Evolutionary conservation across 2,113 vertebrate species (phyloP).

Genomic region (Callorhinus ursinus): DNA sequence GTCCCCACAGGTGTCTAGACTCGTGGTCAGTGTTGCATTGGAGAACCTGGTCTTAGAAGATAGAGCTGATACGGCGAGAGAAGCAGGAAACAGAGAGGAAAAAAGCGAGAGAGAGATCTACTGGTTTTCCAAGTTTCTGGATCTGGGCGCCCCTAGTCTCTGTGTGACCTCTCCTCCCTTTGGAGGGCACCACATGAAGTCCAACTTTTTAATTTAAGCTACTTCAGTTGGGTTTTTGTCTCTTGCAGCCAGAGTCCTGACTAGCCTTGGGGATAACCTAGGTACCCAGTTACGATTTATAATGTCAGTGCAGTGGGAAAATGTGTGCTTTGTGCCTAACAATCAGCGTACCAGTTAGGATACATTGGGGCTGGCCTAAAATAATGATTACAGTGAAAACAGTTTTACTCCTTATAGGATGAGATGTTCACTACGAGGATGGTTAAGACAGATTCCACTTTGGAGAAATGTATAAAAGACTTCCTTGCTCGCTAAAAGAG

Average conservation of each 20-base stretch:
- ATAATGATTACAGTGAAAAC: neutral
- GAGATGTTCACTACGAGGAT: neutral
- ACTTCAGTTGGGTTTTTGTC: neutral
- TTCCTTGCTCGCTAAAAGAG: neutral
- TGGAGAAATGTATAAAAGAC: neutral
- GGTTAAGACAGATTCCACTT: neutral
- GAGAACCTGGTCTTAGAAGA: neutral
- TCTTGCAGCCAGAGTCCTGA: neutral
- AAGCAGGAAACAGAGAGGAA: neutral
- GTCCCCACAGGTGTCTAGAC: neutral
- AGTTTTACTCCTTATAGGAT: neutral
- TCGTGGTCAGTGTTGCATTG: neutral
- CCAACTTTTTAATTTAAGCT: neutral
- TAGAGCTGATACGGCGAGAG: neutral
- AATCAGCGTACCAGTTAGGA: neutral
- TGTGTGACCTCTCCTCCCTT: too few species aligned
- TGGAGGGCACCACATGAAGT: neutral
- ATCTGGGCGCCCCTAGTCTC: neutral
- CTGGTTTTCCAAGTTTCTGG: neutral
- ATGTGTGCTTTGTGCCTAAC: neutral
- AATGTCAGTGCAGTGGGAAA: neutral
- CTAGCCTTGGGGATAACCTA: neutral
- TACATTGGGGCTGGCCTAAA: neutral
- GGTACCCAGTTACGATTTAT: neutral
- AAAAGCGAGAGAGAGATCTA: neutral